Evolutionary conservation across 2,797 vertebrate genomes (phyloP).

Genomic region (Triplophysa bombifrons): DNA sequence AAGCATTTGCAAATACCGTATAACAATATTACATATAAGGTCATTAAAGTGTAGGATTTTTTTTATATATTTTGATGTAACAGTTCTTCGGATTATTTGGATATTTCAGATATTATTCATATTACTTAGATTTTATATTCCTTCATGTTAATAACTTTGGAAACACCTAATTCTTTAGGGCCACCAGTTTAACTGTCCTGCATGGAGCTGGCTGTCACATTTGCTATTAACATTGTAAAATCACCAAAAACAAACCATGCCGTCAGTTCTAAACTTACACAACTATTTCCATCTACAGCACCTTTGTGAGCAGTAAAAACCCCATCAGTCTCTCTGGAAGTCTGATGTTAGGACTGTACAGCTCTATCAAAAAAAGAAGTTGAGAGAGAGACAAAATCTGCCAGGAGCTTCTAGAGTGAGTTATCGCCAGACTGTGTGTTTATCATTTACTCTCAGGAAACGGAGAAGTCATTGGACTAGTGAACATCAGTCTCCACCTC

Average conservation of each 20-base stretch:
- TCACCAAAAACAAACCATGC: background rate
- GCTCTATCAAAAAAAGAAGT: background rate
- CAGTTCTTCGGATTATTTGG: background rate
- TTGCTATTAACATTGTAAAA: background rate
- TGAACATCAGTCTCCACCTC: slow-evolving; percentile 43
- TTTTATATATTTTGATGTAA: no score
- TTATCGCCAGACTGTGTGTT: slow-evolving; percentile 37
- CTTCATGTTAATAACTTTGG: background rate
- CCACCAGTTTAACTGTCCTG: background rate
- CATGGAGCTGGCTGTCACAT: background rate
- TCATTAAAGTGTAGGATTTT: no score
- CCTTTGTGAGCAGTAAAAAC: background rate
- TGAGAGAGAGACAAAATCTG: slow-evolving; percentile 29
- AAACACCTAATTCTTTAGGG: background rate
- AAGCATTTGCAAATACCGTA: background rate
- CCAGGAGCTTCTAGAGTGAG: slow-evolving; percentile 24
- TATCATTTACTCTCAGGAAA: slow-evolving; percentile 32
- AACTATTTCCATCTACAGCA: background rate
- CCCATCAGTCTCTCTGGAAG: background rate
- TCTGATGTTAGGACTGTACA: background rate
- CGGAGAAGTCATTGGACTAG: slow-evolving; percentile 41
- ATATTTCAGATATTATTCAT: background rate
- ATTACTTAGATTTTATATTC: no score
- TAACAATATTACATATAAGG: background rate
- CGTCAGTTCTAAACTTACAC: background rate